Evolutionary conservation across 2,113 vertebrate species (phyloP), one percentile per base, ranked within the genome.

Genomic region (Acanthochromis polyacanthus): DNA sequence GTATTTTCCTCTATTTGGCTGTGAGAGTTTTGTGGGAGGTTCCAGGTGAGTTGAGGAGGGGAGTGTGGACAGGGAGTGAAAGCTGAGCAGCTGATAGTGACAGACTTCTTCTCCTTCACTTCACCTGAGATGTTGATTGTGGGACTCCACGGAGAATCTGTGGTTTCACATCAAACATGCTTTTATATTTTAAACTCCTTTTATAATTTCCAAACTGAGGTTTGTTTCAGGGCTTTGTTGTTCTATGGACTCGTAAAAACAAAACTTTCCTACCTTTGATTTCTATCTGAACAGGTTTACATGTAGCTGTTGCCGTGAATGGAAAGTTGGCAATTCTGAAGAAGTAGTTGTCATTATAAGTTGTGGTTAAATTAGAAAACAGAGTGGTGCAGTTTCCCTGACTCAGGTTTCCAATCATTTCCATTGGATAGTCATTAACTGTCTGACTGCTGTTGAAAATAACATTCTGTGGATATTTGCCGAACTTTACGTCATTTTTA

Each of bases 301-400:
- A 81, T 2, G 0, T 0, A 30, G 71, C 91, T 19, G 81, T 87
- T 80, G 46, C 66, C 0, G 0, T n/a, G 45, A 70, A 87, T 0
- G 0, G 0, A 0, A 0, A 0, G 3, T 20, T 84, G 45, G 83
- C 23, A 15, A 83, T 16, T 45, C 89, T 91, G 75, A 92, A 91
- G 82, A 3, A 91, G 46, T 85, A 93, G 0, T 0, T 16, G n/a
- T 81, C 1, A n/a, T 71, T 15, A 0, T 88, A 30, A 1, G 0
- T n/a, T 30, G 1, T 20, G n/a, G 0, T 40, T 28, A 90, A 23
- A 15, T 36, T 57, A 12, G 25, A 25, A 65, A 92, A 83, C 10
- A 91, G 2, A 1, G 89, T 91, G 30, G 84, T 90, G 81, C 89
- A 93, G 75, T 90, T 58, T 20, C 19, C 80, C 65, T 86, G 0